Conservation (phyloP, 2,888 invertebrate species). For the Torymus aiolomorphi region DNA sequence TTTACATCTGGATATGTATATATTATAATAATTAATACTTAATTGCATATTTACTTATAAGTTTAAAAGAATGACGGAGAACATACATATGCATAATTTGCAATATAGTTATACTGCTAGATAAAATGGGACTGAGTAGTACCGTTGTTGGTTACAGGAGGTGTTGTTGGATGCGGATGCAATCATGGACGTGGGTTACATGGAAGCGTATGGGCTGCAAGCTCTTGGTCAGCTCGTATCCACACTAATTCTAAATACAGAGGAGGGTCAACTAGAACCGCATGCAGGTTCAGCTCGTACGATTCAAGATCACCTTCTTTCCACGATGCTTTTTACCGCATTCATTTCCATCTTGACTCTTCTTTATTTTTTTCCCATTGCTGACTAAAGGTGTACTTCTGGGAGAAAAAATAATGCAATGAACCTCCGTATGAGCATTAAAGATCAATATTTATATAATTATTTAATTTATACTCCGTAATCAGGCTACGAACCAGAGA, state of each 20-base stretch:
- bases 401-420: background rate
- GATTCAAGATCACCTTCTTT: slow-evolving; percentile 72
- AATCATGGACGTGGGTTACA: slow-evolving; percentile 75
- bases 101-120: slow-evolving; percentile 18
- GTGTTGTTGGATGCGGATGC: slow-evolving; percentile 75
- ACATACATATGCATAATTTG: too few relatives aligned
- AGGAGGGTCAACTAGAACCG: slow-evolving; percentile 67
- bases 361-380: slow-evolving; percentile 77
- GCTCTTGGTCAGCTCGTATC: slow-evolving; percentile 71
- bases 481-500: too few relatives aligned
- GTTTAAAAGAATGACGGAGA: too few relatives aligned
- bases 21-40: background rate
- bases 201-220: slow-evolving; percentile 74
- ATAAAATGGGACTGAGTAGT: slow-evolving; percentile 74
- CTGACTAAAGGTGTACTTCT: slow-evolving; percentile 70
- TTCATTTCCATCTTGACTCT: slow-evolving; percentile 76
- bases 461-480: too few relatives aligned
- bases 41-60: background rate
- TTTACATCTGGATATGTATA: background rate
- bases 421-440: too few relatives aligned
- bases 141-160: slow-evolving; percentile 76
- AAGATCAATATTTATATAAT: too few relatives aligned
- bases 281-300: slow-evolving; percentile 71
- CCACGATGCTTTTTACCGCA: slow-evolving; percentile 73
- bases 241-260: slow-evolving; percentile 54